Conservation (phyloP, 1,140 invertebrate genomes). For the Neotoxoptera formosana region DNA sequence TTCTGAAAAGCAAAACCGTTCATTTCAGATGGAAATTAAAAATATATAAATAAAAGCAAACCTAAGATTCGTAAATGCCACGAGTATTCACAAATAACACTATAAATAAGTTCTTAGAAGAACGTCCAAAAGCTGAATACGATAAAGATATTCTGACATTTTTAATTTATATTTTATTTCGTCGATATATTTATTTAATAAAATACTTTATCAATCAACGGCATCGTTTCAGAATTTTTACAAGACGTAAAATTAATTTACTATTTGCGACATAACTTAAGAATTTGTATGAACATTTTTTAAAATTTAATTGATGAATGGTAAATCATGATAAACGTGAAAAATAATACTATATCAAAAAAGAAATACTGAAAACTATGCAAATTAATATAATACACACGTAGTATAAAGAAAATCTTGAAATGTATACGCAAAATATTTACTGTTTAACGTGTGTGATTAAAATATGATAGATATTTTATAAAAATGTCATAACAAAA, state of each 20-base stretch:
- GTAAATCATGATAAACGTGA: not conserved
- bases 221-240: not conserved
- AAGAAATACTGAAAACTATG: not conserved
- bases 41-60: slow-evolving; percentile 47
- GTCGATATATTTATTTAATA: not conserved
- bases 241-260: not conserved
- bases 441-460: not conserved
- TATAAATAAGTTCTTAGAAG: slow-evolving; percentile 44
- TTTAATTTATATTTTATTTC: slow-evolving; percentile 42
- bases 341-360: not conserved
- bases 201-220: not conserved
- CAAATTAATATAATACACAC: not conserved
- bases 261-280: not conserved
- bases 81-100: slow-evolving; percentile 31
- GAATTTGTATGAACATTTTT: not conserved
- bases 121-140: slow-evolving; percentile 22
- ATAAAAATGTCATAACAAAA: not conserved
- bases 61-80: slow-evolving; percentile 29
- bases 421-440: not conserved
- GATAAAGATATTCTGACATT: slow-evolving; percentile 23
- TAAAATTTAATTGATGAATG: not conserved
- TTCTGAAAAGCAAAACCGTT: slow-evolving; percentile 45
- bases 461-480: not conserved
- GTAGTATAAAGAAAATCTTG: not conserved
- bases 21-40: slow-evolving; percentile 50